Conservation (phyloP, 2,888 invertebrate genomes). For the Muschampia plurimacula region DNA sequence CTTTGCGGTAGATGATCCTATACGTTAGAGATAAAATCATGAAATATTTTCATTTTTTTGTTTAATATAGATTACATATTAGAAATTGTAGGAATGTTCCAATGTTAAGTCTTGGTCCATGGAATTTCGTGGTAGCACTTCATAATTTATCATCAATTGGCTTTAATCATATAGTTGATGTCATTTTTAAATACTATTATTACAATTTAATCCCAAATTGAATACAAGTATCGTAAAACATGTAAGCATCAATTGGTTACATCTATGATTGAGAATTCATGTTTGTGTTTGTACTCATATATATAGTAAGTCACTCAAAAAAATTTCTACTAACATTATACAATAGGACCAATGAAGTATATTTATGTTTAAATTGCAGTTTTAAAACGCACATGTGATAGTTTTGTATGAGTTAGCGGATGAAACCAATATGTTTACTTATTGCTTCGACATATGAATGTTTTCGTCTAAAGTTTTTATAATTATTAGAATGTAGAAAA, state of each 20-base stretch:
- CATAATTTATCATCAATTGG: conserved; percentile 2
- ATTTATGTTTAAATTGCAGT: conserved; percentile 19
- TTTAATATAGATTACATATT: conserved; percentile 26
- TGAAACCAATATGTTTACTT: conserved; percentile 49
- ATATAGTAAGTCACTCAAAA: background rate
- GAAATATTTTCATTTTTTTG: conserved; percentile 30
- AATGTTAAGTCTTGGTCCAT: conserved; percentile 8
- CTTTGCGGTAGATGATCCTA: conserved; percentile 42
- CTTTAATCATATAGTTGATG: background rate
- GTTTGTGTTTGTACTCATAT: background rate
- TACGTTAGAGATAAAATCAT: conserved; percentile 39
- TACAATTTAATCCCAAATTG: background rate
- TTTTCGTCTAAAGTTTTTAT: too few relatives aligned
- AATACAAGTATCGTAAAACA: background rate
- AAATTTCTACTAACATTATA: conserved; percentile 19
- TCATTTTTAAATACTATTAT: background rate
- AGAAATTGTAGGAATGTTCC: conserved; percentile 19
- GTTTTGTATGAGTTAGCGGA: conserved; percentile 40
- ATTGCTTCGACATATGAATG: conserved; percentile 53
- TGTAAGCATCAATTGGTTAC: background rate
- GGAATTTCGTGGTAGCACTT: conserved; percentile 40
- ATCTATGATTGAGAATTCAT: background rate
- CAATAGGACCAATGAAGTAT: conserved; percentile 37
- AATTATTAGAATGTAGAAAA: too few relatives aligned
- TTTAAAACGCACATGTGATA: conserved; percentile 49